Base-by-base conservation (phyloP, 2,888 invertebrate species). In the Drosophila macrothrix region DNA sequence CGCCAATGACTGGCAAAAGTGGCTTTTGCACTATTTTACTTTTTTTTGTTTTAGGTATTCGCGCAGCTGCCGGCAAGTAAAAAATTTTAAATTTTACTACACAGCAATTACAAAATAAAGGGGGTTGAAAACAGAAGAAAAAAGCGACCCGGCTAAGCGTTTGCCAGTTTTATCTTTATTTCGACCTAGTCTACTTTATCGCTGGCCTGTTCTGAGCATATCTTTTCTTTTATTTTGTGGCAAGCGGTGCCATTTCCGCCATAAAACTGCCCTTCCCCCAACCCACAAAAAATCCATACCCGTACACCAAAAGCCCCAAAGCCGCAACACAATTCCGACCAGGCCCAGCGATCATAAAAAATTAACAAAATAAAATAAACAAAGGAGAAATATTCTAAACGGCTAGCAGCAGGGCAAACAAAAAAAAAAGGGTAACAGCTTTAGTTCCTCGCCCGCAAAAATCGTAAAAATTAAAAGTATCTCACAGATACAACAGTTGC, bases 381-480 rank as follows among this genome's bases (percentile, higher is more conserved):
- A 54, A 73, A 53, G 19, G 72, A 66, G 73, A 79, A 87, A 82
- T 89, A 86, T 89, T 86, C 84, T 89, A 88, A 88, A 69, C 88
- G 77, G 67, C 67, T 58, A 49, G 52, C 59, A 72, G 50, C 77
- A 73, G 58, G 53, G 54, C 60, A 41, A 39, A 50, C 53, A 46
- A 43, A 66, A 68, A 79, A 76, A 80, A 79, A 76, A 80, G 72
- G 71, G 66, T 71, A 70, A 70, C 75, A 83, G 46, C 46, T 77
- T 76, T 74, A 88, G 73, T 81, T 72, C 22, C 59, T 71, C 72
- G 73, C 70, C 78, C 78, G 66, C 78, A 87, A 82, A 84, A 85
- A 87, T 85, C 84, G 90, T 89, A 87, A 86, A 87, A 90, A 88
- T 90, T 81, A 83, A 87, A 88, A 83, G 88, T 84, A 87, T 87